Conservation (phyloP, 2,888 invertebrate genomes). For the Graphium colonna region DNA sequence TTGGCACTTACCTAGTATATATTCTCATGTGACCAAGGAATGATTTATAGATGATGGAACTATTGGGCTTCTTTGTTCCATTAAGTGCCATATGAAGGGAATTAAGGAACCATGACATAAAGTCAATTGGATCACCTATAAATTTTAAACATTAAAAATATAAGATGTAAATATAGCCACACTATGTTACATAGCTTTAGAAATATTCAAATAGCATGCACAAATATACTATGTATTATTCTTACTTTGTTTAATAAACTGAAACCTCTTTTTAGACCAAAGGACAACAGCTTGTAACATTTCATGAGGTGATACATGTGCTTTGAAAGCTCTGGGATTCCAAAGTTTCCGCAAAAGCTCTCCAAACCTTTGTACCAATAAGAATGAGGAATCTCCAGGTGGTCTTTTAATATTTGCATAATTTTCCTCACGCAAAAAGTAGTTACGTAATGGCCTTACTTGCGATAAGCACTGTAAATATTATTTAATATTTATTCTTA, state of each 20-base stretch:
- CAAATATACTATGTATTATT: no score
- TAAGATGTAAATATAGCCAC: no score
- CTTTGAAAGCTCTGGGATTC: constrained; percentile 99
- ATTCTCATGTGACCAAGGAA: constrained; percentile 96
- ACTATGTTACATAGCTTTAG: no score
- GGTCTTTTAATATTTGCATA: constrained; percentile 94
- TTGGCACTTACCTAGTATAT: constrained; percentile 80
- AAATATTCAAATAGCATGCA: no score
- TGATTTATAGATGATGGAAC: constrained; percentile 96
- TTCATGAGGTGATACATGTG: constrained; percentile 99
- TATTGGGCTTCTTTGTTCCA: constrained; percentile 92
- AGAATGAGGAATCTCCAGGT: constrained; percentile 95
- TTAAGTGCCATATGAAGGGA: constrained; percentile 96
- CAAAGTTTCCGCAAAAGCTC: constrained; percentile 98
- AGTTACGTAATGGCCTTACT: constrained; percentile 95
- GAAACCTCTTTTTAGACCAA: constrained; percentile 97
- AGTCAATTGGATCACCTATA: constrained; percentile 97
- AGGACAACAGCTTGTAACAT: constrained; percentile 99
- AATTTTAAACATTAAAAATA: constrained; percentile 26
- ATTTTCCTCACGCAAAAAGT: constrained; percentile 96
- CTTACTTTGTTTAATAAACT: constrained; percentile 97
- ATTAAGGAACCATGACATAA: constrained; percentile 98
- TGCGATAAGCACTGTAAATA: constrained; percentile 92
- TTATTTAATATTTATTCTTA: background rate
- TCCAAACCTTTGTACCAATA: constrained; percentile 95